A percentile compares a stretch with the other conserved stretches of the same genome.
phyloP scores from a whole-genome alignment of 2,888 invertebrate genomes.

The Drosophila monieri region DNA sequence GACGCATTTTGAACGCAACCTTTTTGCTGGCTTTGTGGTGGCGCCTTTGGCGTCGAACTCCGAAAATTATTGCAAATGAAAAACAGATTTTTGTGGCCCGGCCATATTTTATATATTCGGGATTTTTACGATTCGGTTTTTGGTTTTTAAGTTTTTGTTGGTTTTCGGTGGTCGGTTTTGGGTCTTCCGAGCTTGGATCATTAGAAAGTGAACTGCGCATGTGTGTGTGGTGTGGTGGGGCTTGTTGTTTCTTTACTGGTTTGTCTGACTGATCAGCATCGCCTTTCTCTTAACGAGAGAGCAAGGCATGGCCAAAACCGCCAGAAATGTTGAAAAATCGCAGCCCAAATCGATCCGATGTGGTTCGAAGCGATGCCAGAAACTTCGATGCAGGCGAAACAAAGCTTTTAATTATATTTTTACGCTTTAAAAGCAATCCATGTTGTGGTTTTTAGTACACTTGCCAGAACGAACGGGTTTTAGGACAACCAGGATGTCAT shows the following conservation, averaged over 20 bases:
- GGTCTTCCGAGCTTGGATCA: constrained; percentile 24
- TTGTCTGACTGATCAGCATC: constrained; percentile 29
- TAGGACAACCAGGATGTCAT: too few species aligned
- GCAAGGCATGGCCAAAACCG: constrained; percentile 23
- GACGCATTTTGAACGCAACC: constrained; percentile 43
- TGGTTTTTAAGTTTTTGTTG: background rate
- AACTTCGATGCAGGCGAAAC: background rate
- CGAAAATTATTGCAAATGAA: constrained; percentile 42
- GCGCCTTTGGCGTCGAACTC: constrained; percentile 28
- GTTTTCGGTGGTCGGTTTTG: background rate
- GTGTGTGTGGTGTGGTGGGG: constrained; percentile 21
- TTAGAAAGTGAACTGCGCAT: constrained; percentile 48
- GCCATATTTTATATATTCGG: constrained; percentile 32
- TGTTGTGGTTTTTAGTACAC: background rate
- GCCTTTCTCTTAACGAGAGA: constrained; percentile 46
- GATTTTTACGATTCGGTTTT: constrained; percentile 17
- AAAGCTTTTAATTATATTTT: background rate
- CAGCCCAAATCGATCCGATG: constrained; percentile 48
- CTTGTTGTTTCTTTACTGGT: constrained; percentile 22
- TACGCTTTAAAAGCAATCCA: background rate
- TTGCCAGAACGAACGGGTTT: too few species aligned
- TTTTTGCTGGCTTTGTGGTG: background rate
- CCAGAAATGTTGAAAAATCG: constrained; percentile 34
- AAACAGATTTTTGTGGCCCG: constrained; percentile 38
- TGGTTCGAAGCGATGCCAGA: constrained; percentile 23